Percentiles rank a stretch among this genome's conserved stretches.
Conservation (phyloP, 2,888 invertebrate genomes). For the Hemithea aestivaria region DNA sequence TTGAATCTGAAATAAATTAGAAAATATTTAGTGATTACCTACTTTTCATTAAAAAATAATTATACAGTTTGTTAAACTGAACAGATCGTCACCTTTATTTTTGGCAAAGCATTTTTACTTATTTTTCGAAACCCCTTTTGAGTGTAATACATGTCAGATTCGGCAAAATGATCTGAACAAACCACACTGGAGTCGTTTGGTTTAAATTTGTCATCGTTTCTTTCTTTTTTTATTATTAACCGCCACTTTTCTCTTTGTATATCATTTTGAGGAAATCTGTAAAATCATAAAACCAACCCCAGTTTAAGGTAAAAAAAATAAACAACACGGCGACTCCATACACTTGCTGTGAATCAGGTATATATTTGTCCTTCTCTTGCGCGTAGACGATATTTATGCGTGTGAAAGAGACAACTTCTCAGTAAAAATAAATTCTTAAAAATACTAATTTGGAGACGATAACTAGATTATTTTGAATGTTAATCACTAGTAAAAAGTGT, state of each 20-base stretch:
- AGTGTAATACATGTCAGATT: constrained; percentile 5
- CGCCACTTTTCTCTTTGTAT: constrained; percentile 10
- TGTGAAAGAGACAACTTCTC: constrained; percentile 4
- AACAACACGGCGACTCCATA: constrained; percentile 4
- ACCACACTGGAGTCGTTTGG: constrained; percentile 7
- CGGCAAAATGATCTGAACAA: constrained; percentile 4
- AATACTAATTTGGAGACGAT: background rate
- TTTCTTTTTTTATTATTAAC: constrained; percentile 4
- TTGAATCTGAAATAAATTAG: too few species aligned
- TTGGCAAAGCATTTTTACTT: constrained; percentile 6
- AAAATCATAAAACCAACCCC: background rate
- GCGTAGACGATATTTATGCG: too few species aligned
- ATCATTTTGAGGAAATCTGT: constrained; percentile 8
- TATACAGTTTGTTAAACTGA: too few species aligned
- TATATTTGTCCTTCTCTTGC: constrained; percentile 1
- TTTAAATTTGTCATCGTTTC: constrained; percentile 5
- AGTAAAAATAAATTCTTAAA: background rate
- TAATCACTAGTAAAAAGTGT: constrained; percentile 2
- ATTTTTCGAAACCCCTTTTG: constrained; percentile 5
- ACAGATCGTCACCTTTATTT: constrained; percentile 7
- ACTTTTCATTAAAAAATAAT: too few species aligned
- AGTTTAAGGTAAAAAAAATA: constrained; percentile 2
- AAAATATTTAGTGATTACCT: too few species aligned
- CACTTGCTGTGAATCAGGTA: constrained; percentile 5
- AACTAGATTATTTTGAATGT: too few species aligned